phyloP scores from a whole-genome alignment of 2,888 invertebrate species.

The Nomada goodeniana region DNA sequence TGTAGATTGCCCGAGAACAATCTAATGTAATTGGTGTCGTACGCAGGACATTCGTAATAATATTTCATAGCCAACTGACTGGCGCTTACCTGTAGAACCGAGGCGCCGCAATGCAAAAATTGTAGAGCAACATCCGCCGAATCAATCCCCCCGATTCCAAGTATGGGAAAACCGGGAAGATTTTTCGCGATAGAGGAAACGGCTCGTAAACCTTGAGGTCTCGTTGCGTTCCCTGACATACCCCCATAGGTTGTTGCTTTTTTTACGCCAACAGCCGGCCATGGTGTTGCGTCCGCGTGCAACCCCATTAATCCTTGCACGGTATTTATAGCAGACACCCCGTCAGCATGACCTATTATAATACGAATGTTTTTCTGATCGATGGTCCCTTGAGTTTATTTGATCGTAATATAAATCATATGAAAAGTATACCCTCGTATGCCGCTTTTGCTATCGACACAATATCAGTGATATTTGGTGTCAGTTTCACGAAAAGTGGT shows the following conservation, averaged over 20 bases:
- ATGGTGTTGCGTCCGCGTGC: conserved; percentile 92
- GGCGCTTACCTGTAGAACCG: conserved; percentile 91
- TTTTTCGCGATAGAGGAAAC: conserved; percentile 94
- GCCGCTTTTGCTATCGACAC: conserved; percentile 95
- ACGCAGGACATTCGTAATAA: neutral
- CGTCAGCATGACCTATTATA: conserved; percentile 92
- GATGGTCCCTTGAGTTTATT: neutral
- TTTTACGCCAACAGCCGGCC: conserved; percentile 95
- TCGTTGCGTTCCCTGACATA: conserved; percentile 95
- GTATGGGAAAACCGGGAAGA: conserved; percentile 95
- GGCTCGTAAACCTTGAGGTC: conserved; percentile 96
- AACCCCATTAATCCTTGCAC: conserved; percentile 97
- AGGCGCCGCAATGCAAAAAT: conserved; percentile 96
- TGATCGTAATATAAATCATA: neutral
- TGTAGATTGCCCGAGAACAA: conserved; percentile 74
- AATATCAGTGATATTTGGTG: conserved; percentile 98
- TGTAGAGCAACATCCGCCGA: conserved; percentile 98
- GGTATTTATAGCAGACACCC: conserved; percentile 99
- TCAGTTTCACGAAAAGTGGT: conserved; percentile 98
- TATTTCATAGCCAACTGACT: neutral
- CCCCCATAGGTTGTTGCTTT: conserved; percentile 97
- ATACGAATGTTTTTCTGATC: neutral
- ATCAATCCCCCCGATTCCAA: conserved; percentile 99
- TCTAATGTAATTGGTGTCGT: neutral
- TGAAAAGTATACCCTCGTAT: conserved; percentile 88